Base-by-base conservation (phyloP, 2,113 vertebrate genomes). In the Ursus arctos region DNA sequence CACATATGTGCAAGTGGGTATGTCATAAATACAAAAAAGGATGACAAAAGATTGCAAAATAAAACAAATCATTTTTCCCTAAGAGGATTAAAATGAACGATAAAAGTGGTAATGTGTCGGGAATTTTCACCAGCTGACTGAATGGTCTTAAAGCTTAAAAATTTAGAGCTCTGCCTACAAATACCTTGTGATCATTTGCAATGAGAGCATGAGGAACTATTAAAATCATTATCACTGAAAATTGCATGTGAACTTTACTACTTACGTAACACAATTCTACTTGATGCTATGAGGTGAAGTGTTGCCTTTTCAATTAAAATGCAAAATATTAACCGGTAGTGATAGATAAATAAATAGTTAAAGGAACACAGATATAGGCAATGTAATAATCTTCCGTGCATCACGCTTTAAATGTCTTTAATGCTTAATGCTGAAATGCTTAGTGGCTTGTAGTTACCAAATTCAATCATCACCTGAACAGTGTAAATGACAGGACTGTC, bases 261-360 rank as follows among this genome's bases (percentile, higher is more conserved):
- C 22, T 19, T 79, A 12, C 43, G 13, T 69, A 61, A 88, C 14
- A 43, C 33, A 47, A 83, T 19, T 19, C 21, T 40, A 59, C 81
- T 79, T n/a, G 26, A 94, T 26, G 51, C 22, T 96, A 36, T 33
- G 13, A 87, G 26, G 49, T 36, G 6, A 97, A 47, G 2, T 71
- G 59, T 53, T 90, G 65, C 31, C 12, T 72, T 71, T 93, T 90
- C 47, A 61, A 36, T 72, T 91, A 87, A 88, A 95, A 77, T 76
- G 21, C 24, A 71, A 83, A 88, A 31, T 77, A 36, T 59, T 94
- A 87, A 13, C 55, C 33, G 65, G 10, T 85, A 59, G 31, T 59
- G 21, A 77, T 13, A 85, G 31, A 55, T 94, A 80, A 69, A 92
- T 69, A 51, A 61, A 57, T 10, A 31, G 31, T 65, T 24, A 36